A percentile compares a stretch with the other conserved stretches of the same genome.
These are phyloP conservation scores for human (Homo sapiens) DNA, from an alignment of 2,113 vertebrate genomes.

Conservation along the genomic window GRCh38 chr2:181075001-181075500, in stretches of 20 bases:
- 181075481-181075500: conserved; percentile 68
- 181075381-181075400: not conserved
- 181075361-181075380: not conserved
- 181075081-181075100: not conserved
- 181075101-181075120: conserved; percentile 22
- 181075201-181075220: conserved; percentile 35
- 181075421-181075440: conserved; percentile 58
- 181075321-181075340: conserved; percentile 14
- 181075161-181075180: not conserved
- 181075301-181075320: not conserved
- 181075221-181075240: conserved; percentile 5
- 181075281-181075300: not conserved
- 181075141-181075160: not conserved
- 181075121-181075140: not conserved
- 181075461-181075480: conserved; percentile 61
- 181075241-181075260: not conserved
- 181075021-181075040: not conserved
- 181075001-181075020: not conserved
- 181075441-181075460: conserved; percentile 30
- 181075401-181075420: conserved; percentile 40
- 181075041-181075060: not conserved
- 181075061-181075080: conserved; percentile 17
- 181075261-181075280: not conserved
- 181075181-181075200: not conserved
- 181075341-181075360: not conserved